Percentiles rank a stretch among this genome's conserved stretches.
phyloP scores from a whole-genome alignment of 2,113 vertebrate genomes.

The Semnornis frantzii region DNA sequence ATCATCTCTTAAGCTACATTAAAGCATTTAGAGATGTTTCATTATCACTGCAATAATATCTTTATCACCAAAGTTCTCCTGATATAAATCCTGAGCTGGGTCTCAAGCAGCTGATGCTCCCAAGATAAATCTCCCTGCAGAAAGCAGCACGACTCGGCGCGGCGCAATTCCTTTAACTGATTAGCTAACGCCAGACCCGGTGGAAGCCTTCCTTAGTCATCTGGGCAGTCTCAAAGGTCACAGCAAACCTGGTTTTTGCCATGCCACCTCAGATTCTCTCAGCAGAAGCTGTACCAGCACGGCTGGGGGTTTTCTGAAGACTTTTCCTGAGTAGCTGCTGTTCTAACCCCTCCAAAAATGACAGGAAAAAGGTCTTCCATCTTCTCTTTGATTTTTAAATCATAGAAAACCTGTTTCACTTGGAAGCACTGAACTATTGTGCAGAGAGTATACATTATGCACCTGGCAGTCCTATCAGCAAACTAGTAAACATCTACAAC shows the following conservation, averaged over 20 bases:
- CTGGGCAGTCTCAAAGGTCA: slow-evolving; percentile 23
- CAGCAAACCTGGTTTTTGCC: background rate
- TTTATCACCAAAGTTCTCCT: background rate
- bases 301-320: background rate
- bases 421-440: background rate
- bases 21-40: background rate
- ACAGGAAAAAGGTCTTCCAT: background rate
- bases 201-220: background rate
- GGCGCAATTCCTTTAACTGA: background rate
- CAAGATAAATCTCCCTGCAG: background rate
- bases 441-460: background rate
- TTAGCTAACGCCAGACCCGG: background rate
- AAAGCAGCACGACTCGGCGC: background rate
- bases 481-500: background rate
- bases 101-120: background rate
- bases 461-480: background rate
- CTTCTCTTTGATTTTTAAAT: background rate
- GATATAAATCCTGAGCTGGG: background rate
- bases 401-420: background rate
- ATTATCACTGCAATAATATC: background rate
- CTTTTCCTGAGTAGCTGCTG: background rate
- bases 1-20: background rate
- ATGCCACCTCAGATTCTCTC: background rate
- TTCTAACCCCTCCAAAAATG: background rate
- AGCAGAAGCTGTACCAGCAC: background rate